A percentile compares a stretch with the other conserved stretches of the same genome.
These are phyloP conservation scores for Tychaedon coryphoeus DNA, from an alignment of 2,113 vertebrate genomes.

Conservation along the genomic window DNA sequence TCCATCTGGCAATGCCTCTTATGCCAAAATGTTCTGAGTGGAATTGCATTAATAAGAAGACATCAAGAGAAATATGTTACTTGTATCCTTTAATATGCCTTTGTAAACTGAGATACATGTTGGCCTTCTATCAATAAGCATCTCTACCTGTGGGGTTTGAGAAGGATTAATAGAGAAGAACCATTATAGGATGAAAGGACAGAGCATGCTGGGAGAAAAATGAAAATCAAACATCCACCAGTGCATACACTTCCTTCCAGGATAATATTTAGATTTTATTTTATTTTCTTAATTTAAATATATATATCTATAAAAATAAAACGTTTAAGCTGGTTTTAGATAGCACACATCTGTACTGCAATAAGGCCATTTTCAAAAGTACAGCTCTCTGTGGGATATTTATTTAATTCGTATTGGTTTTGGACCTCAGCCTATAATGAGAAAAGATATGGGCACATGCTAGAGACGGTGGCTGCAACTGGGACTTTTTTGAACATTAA, in stretches of 20 bases:
- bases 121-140: constrained; percentile 73
- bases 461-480: constrained; percentile 50
- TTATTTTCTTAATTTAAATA: constrained; percentile 61
- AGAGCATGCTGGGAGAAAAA: constrained; percentile 74
- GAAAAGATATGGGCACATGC: constrained; percentile 59
- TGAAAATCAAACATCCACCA: constrained; percentile 76
- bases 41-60: constrained; percentile 74
- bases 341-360: constrained; percentile 70
- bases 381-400: constrained; percentile 74
- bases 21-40: constrained; percentile 69
- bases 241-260: constrained; percentile 74
- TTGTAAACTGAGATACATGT: constrained; percentile 65
- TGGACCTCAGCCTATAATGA: constrained; percentile 77
- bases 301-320: constrained; percentile 47
- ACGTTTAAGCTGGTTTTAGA: constrained; percentile 66
- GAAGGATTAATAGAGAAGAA: constrained; percentile 74
- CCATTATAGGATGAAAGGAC: constrained; percentile 75
- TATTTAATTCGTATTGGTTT: constrained; percentile 79
- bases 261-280: constrained; percentile 71
- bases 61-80: constrained; percentile 74
- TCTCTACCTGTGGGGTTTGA: constrained; percentile 74
- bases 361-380: constrained; percentile 73
- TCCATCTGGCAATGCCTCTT: constrained; percentile 75
- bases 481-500: constrained; percentile 74
- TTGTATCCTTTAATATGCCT: constrained; percentile 70